phyloP scores from a whole-genome alignment of 2,797 vertebrate genomes.

The Dendrocincla tyrannina region DNA sequence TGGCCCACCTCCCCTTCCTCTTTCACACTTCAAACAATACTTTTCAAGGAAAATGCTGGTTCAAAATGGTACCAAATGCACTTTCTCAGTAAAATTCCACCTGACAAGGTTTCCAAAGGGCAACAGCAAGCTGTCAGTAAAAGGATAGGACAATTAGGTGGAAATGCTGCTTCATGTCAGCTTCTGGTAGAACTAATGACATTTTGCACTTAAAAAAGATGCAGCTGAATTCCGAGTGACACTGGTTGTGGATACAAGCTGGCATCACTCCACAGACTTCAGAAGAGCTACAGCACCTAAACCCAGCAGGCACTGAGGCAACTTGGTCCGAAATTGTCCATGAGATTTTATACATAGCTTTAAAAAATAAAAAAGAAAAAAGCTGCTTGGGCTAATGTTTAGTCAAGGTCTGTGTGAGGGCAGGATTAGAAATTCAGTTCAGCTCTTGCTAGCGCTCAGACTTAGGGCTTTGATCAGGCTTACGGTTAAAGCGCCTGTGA shows the following conservation, averaged over 20 bases:
- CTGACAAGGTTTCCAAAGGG: constrained; percentile 56
- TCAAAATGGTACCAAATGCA: constrained; percentile 48
- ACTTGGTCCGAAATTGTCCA: neutral
- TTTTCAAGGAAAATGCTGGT: constrained; percentile 32
- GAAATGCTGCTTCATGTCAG: constrained; percentile 60
- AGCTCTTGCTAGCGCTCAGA: neutral
- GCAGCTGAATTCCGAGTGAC: constrained; percentile 56
- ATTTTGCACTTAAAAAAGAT: constrained; percentile 66
- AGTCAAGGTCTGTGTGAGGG: neutral
- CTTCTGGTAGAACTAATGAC: constrained; percentile 60
- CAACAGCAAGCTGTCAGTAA: constrained; percentile 58
- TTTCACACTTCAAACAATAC: neutral
- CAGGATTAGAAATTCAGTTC: neutral
- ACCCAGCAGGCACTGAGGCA: neutral
- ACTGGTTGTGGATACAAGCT: neutral
- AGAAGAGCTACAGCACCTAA: neutral
- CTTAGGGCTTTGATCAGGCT: neutral
- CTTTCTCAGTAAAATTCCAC: constrained; percentile 50
- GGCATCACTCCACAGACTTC: constrained; percentile 24
- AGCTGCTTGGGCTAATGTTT: neutral
- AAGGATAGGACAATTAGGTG: constrained; percentile 57
- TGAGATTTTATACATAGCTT: neutral
- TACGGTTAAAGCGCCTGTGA: neutral
- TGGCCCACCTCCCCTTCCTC: neutral
- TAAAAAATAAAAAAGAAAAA: neutral